These are phyloP conservation scores for Agapornis roseicollis DNA, from an alignment of 2,113 vertebrate species.

Conservation along the genomic window DNA sequence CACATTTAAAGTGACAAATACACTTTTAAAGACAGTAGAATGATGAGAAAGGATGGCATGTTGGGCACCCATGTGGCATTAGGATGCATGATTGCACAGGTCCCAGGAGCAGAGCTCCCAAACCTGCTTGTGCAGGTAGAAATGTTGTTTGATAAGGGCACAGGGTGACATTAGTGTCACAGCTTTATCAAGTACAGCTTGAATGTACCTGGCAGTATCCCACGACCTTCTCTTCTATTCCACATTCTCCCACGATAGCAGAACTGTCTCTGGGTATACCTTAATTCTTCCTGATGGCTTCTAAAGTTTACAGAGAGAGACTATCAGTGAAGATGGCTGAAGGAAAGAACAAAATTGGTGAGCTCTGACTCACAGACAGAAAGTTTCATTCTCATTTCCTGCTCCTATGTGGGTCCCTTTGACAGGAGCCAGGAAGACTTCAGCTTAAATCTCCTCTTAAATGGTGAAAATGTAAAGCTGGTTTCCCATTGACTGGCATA, in stretches of 20 bases:
- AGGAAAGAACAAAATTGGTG: not conserved
- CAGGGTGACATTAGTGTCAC: not conserved
- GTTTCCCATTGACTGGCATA: not conserved
- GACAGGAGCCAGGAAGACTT: not conserved
- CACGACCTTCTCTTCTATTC: not conserved
- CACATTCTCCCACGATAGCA: not conserved
- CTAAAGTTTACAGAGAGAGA: not conserved
- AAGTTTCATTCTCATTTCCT: not conserved
- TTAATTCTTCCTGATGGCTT: not conserved
- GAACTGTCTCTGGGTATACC: not conserved
- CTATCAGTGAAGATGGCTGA: not conserved
- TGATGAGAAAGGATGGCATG: not conserved
- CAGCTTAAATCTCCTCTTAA: not conserved
- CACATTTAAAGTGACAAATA: not conserved
- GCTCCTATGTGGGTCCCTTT: not conserved
- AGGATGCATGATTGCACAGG: not conserved
- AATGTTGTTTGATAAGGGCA: conserved; percentile 23
- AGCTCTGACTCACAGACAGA: not conserved
- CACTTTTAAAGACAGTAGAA: not conserved
- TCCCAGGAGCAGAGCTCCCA: not conserved
- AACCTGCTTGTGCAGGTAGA: conserved; percentile 29
- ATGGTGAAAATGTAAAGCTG: not conserved
- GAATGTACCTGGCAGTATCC: conserved; percentile 11
- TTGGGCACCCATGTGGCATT: not conserved
- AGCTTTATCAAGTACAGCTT: not conserved